phyloP scores from a whole-genome alignment of 2,113 vertebrate species.

The Noturus placidus region DNA sequence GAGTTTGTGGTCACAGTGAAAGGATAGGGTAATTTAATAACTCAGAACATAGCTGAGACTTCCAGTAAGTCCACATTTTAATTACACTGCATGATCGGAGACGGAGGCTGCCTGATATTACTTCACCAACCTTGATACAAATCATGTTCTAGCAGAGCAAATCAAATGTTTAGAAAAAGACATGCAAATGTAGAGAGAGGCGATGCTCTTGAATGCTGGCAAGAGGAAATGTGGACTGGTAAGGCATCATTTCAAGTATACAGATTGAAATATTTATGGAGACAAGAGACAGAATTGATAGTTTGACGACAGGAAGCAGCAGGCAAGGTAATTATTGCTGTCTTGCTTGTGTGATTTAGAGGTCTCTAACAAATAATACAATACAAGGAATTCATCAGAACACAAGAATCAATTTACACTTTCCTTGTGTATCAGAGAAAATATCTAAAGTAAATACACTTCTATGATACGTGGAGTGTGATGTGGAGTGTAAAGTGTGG shows the following conservation, averaged over 20 bases:
- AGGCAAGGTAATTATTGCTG: slow-evolving; percentile 70
- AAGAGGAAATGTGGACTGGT: neutral
- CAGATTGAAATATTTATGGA: slow-evolving; percentile 67
- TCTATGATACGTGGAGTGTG: slow-evolving; percentile 43
- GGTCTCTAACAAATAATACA: slow-evolving; percentile 60
- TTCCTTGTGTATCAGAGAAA: slow-evolving; percentile 50
- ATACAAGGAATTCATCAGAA: slow-evolving; percentile 68
- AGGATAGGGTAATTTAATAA: slow-evolving; percentile 63
- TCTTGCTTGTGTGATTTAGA: slow-evolving; percentile 68
- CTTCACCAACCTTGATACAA: slow-evolving; percentile 65
- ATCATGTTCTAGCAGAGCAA: slow-evolving; percentile 62
- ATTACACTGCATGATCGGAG: slow-evolving; percentile 66
- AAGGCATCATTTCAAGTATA: slow-evolving; percentile 46
- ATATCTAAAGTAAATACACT: slow-evolving; percentile 51
- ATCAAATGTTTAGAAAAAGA: slow-evolving; percentile 62
- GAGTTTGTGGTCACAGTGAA: slow-evolving; percentile 57
- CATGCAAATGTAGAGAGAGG: slow-evolving; percentile 33
- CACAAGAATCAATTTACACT: slow-evolving; percentile 52
- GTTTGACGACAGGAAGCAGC: slow-evolving; percentile 71
- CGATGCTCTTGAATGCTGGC: slow-evolving; percentile 29
- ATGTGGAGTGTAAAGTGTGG: slow-evolving; percentile 42
- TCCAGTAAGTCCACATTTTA: slow-evolving; percentile 64
- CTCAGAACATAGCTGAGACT: slow-evolving; percentile 61
- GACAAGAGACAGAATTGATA: slow-evolving; percentile 66
- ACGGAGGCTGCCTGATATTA: slow-evolving; percentile 58